Base-by-base conservation (phyloP, 1,140 invertebrate genomes). In the Artemia franciscana region DNA sequence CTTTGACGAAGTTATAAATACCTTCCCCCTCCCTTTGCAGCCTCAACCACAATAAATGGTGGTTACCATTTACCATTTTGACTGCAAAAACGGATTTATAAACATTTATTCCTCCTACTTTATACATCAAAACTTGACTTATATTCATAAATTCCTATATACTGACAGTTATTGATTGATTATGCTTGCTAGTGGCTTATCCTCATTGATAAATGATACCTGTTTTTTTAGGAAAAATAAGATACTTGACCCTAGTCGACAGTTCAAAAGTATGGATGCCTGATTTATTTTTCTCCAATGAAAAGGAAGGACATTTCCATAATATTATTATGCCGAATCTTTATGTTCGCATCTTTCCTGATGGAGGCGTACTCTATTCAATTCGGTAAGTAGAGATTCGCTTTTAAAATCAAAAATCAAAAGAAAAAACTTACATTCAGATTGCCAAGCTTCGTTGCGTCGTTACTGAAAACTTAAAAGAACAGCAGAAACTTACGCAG, bases 221-320 rank as follows among this genome's bases (percentile, higher is more conserved):
- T n/a, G n/a, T n/a, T n/a, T 15, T 56, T 61, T 7, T 59, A 64
- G 63, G 69, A 59, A 65, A 67, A 59, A 65, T 72, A 7, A 61
- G 65, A 39, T 74, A 72, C 64, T 64, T 72, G 68, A 77, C 68
- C 30, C 67, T 72, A 60, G 71, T 66, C 51, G 74, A 71, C 65
- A 70, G 65, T 5, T 67, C 72, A 25, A 69, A 72, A 63, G 73
- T 78, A 60, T 79, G 77, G 77, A 74, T 72, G 67, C 76, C 76
- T 5, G 76, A 78, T 70, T 68, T 78, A 15, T 78, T 78, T 63
- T 79, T 78, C 63, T 70, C 73, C 27, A 78, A 78, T 65, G 76
- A 78, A 67, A 76, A 75, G 68, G 71, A 69, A 60, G 73, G 75
- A 5, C 69, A 76, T 64, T 71, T 75, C 61, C 76, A 78, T 66